Evolutionary conservation across 2,797 vertebrate species (phyloP).

Genomic region (Myotis myotis): DNA sequence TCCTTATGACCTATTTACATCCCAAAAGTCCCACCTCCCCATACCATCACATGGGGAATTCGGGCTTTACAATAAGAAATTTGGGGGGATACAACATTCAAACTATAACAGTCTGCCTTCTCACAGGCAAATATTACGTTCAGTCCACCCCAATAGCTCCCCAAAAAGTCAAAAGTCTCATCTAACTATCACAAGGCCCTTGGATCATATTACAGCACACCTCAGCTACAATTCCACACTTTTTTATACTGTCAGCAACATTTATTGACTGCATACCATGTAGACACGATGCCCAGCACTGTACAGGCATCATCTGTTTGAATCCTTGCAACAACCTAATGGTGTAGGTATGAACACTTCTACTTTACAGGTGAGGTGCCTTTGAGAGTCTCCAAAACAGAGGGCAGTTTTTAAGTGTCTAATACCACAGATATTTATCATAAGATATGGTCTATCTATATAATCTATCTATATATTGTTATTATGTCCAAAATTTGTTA

Average conservation of each 20-base stretch:
- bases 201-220: background rate
- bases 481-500: background rate
- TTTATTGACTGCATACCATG: background rate
- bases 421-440: background rate
- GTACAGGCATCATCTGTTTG: background rate
- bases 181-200: background rate
- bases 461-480: background rate
- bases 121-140: background rate
- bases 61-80: background rate
- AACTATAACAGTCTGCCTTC: background rate
- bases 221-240: background rate
- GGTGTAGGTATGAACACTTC: background rate
- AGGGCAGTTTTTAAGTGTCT: background rate
- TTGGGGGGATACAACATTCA: background rate
- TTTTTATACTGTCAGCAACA: background rate
- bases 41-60: background rate
- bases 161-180: background rate
- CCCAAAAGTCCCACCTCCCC: background rate
- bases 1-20: background rate
- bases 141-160: background rate
- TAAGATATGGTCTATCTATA: background rate
- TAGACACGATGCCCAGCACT: background rate
- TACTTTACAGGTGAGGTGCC: background rate
- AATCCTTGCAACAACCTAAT: background rate
- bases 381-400: background rate